Percentiles rank a stretch among this genome's conserved stretches.
Evolutionary conservation across 2,113 vertebrate species (phyloP).

Genomic region (Petaurus breviceps): DNA sequence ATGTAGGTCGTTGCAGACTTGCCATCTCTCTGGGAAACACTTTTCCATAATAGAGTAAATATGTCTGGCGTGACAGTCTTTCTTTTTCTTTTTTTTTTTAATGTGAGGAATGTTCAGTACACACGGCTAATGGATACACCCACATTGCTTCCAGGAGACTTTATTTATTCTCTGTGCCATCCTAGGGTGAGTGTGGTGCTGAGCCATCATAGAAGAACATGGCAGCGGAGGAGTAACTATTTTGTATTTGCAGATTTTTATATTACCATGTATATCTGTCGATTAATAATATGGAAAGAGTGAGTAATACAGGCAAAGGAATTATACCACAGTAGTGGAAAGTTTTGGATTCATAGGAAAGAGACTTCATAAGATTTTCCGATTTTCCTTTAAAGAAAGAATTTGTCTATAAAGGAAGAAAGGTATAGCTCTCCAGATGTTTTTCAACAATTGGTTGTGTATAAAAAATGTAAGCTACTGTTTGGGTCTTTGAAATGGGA

Average conservation of each 20-base stretch:
- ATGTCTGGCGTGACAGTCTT: background rate
- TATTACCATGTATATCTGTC: conserved; percentile 60
- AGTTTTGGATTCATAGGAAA: conserved; percentile 76
- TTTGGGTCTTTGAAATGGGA: conserved; percentile 82
- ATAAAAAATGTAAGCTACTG: conserved; percentile 84
- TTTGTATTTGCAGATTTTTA: conserved; percentile 63
- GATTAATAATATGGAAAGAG: conserved; percentile 78
- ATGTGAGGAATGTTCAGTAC: background rate
- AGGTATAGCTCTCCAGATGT: conserved; percentile 84
- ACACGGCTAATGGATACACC: background rate
- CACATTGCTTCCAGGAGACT: rapidly evolving
- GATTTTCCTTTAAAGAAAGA: conserved; percentile 84
- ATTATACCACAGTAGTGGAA: conserved; percentile 70
- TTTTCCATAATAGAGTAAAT: conserved; percentile 32
- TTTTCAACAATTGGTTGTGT: conserved; percentile 81
- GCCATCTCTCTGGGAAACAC: conserved; percentile 23
- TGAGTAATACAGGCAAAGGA: conserved; percentile 78
- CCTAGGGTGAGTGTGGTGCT: background rate
- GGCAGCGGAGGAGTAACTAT: conserved; percentile 48
- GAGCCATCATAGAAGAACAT: conserved; percentile 22
- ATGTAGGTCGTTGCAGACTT: background rate
- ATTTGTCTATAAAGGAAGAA: conserved; percentile 84
- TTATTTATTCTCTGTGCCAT: background rate
- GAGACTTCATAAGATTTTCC: conserved; percentile 84
- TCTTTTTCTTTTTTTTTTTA: background rate